Conservation (phyloP, 2,113 vertebrate genomes). For the Mixornis gularis region DNA sequence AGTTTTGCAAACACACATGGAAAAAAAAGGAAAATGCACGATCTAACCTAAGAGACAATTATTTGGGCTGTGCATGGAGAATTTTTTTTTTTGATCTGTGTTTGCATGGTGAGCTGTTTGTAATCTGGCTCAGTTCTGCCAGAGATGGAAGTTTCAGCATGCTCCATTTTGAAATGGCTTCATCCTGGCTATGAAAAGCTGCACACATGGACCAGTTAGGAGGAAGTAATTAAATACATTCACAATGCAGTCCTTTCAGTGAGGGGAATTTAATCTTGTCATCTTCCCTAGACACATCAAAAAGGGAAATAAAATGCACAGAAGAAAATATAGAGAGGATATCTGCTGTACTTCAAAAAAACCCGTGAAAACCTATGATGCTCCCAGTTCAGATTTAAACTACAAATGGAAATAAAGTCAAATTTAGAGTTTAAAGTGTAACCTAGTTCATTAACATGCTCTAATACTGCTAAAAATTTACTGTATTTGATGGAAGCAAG, state of each 20-base stretch:
- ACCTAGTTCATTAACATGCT: not conserved
- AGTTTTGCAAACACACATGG: not conserved
- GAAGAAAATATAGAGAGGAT: not conserved
- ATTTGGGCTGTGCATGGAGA: not conserved
- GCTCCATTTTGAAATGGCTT: not conserved
- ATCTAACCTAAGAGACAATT: slow-evolving; percentile 2
- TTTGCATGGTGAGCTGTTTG: not conserved
- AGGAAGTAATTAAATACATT: slow-evolving; percentile 35
- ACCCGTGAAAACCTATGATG: not conserved
- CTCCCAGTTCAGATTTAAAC: not conserved
- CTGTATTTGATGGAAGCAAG: not conserved
- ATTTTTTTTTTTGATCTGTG: slow-evolving; percentile 9
- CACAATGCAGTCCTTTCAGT: not conserved
- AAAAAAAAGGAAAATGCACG: slow-evolving; percentile 9
- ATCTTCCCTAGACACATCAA: not conserved
- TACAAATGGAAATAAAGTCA: not conserved
- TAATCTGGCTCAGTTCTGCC: not conserved
- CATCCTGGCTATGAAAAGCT: not conserved
- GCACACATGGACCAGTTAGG: not conserved
- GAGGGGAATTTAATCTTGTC: slow-evolving; percentile 9
- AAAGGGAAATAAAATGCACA: not conserved
- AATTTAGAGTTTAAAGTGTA: not conserved
- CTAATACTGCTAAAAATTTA: not conserved
- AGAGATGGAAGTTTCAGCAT: not conserved
- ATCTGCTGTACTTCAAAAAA: not conserved